Percentiles rank a stretch among this genome's conserved stretches.
These are phyloP conservation scores for Tridacna crocea DNA, from an alignment of 2,888 invertebrate species.

Conservation along the genomic window DNA sequence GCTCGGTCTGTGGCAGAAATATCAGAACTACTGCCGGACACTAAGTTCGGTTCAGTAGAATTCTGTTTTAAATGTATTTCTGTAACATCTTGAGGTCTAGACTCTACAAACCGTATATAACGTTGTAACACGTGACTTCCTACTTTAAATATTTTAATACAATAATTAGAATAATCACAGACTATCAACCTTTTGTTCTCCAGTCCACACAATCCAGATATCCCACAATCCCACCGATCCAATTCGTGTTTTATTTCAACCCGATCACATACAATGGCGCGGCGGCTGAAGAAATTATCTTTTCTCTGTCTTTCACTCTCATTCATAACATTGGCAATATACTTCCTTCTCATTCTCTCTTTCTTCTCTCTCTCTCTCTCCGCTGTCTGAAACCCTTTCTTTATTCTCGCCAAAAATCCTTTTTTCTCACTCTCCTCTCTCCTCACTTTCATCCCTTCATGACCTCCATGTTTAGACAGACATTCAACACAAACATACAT, in stretches of 20 bases:
- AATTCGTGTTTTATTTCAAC: constrained; percentile 1
- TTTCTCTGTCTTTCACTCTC: not conserved
- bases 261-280: not conserved
- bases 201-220: constrained; percentile 2
- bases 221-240: not conserved
- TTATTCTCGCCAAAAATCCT: no score
- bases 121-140: not conserved
- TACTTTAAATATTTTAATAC: constrained; percentile 7
- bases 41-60: constrained; percentile 7
- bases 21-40: constrained; percentile 9
- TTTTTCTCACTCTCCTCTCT: no score
- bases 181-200: not conserved
- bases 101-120: not conserved
- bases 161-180: not conserved
- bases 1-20: constrained; percentile 6
- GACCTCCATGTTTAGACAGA: no score
- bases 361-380: not conserved
- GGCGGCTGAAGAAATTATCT: not conserved
- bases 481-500: no score
- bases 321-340: not conserved
- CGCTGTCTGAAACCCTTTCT: no score
- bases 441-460: no score
- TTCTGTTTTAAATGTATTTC: constrained; percentile 10
- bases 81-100: constrained; percentile 9
- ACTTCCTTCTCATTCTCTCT: not conserved